Percentiles rank a stretch among this genome's conserved stretches.
These are phyloP conservation scores for Protosalanx chinensis DNA, from an alignment of 2,797 vertebrate genomes.

Conservation along the genomic window DNA sequence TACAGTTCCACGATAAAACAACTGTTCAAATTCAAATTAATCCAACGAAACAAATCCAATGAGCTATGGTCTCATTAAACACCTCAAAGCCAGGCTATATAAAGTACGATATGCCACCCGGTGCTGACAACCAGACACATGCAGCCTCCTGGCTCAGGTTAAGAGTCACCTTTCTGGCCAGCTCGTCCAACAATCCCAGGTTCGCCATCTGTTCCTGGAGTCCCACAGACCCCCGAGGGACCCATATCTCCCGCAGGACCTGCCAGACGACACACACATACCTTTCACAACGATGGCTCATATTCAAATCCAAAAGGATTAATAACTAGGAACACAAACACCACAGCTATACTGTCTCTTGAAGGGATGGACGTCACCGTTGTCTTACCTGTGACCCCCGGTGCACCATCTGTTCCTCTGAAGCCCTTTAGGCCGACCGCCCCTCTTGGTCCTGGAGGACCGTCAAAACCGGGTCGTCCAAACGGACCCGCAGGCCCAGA, in stretches of 20 bases:
- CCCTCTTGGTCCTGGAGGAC: slow-evolving; percentile 50
- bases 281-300: not conserved
- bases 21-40: too few species aligned
- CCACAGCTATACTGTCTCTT: too few species aligned
- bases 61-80: too few species aligned
- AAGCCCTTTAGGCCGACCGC: slow-evolving; percentile 49
- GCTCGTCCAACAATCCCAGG: slow-evolving; percentile 51
- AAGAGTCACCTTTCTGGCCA: slow-evolving; percentile 62
- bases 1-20: too few species aligned
- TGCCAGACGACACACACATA: slow-evolving; percentile 16
- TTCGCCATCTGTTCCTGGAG: slow-evolving; percentile 49
- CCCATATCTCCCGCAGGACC: slow-evolving; percentile 53
- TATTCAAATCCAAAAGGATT: too few species aligned
- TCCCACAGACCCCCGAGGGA: slow-evolving; percentile 43
- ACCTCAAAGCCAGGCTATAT: too few species aligned
- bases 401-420: slow-evolving; percentile 47
- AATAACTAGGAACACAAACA: not conserved
- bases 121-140: too few species aligned
- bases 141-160: too few species aligned
- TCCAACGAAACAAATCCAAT: too few species aligned
- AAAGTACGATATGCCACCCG: too few species aligned
- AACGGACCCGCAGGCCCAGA: slow-evolving; percentile 52
- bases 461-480: slow-evolving; percentile 61
- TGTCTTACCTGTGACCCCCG: slow-evolving; percentile 54
- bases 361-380: not conserved